Percentiles rank a stretch among this genome's conserved stretches.
phyloP scores from a whole-genome alignment of 2,797 vertebrate species.

The Acrocephalus scirpaceus region DNA sequence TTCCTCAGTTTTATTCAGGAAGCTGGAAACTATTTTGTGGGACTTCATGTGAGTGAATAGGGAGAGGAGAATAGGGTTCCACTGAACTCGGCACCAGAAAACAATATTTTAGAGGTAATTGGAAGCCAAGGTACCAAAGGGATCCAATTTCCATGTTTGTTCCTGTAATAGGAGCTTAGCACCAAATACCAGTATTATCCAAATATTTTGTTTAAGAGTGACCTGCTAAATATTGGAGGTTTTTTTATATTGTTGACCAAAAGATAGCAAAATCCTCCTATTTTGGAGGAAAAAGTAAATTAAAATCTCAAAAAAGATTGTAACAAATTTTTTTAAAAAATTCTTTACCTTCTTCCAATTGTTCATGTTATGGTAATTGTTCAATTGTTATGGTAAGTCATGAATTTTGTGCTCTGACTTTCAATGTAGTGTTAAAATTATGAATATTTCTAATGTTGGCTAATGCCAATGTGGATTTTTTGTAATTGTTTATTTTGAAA shows the following conservation, averaged over 20 bases:
- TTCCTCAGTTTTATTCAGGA: not conserved
- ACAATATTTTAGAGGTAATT: not conserved
- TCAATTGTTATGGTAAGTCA: not conserved
- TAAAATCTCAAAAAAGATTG: rapidly evolving
- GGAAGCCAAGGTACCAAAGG: not conserved
- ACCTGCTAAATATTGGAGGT: not conserved
- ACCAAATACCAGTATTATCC: not conserved
- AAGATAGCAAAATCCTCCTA: not conserved
- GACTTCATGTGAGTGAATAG: not conserved
- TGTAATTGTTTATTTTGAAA: not conserved
- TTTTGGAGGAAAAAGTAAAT: not conserved
- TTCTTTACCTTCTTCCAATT: not conserved
- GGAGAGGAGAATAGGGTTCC: not conserved
- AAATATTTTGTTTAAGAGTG: not conserved
- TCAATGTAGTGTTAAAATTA: not conserved
- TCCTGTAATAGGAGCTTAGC: not conserved
- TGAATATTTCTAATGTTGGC: not conserved
- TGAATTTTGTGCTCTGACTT: not conserved
- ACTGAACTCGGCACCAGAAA: not conserved
- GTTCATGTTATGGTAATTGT: too few relatives aligned
- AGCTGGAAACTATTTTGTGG: not conserved
- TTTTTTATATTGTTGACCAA: not conserved
- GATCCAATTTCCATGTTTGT: not conserved
- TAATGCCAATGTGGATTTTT: not conserved
- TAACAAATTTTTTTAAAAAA: not conserved